A percentile compares a stretch with the other conserved stretches of the same genome.
phyloP scores from a whole-genome alignment of 2,113 vertebrate genomes.

The Electrona antarctica region DNA sequence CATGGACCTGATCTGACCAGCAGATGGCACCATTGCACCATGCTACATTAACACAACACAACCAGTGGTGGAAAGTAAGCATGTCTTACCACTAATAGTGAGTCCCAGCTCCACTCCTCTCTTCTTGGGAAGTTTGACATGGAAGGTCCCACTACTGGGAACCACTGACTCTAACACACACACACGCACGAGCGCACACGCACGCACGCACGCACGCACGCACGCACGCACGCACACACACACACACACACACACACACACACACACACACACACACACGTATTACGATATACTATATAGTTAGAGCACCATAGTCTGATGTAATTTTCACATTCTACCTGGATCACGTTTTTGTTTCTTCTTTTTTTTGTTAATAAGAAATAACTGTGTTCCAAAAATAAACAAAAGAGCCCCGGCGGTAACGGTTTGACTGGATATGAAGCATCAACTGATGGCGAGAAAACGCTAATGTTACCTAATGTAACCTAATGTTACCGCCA shows the following conservation, averaged over 20 bases:
- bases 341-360: too few relatives aligned
- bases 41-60: not conserved
- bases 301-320: too few relatives aligned
- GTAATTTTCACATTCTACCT: too few relatives aligned
- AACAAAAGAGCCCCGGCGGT: too few relatives aligned
- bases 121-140: conserved; percentile 96
- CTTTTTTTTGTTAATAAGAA: too few relatives aligned
- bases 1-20: not conserved
- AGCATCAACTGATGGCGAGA: too few relatives aligned
- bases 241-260: not conserved
- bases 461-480: too few relatives aligned
- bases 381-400: too few relatives aligned
- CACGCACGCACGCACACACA: not conserved
- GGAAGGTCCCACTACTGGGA: conserved; percentile 97
- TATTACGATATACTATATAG: too few relatives aligned
- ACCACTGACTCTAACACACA: conserved; percentile 87
- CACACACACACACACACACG: not conserved
- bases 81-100: conserved; percentile 92
- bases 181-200: not conserved
- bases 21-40: conserved; percentile 32
- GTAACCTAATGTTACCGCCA: too few relatives aligned
- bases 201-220: conserved; percentile 12
- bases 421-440: too few relatives aligned
- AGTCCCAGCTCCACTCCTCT: conserved; percentile 96
- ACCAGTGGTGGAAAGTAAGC: not conserved